Evolutionary conservation across 2,113 vertebrate species (phyloP), one percentile per base, ranked within the genome.

Genomic region (Tautogolabrus adspersus): DNA sequence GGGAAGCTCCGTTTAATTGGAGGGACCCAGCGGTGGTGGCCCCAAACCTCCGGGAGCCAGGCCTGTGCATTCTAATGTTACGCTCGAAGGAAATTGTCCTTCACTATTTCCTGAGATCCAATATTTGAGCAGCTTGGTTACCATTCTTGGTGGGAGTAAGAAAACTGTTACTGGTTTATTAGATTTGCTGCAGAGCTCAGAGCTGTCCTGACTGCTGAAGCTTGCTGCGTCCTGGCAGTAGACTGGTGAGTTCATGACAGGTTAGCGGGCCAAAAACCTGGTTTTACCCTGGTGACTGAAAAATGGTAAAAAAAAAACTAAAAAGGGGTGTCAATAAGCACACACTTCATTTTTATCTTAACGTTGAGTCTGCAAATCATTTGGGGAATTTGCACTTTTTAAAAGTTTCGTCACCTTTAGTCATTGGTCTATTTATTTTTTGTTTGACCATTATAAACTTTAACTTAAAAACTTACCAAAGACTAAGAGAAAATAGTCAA

Each of bases 31-130:
- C 63, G 86, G 89, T 92, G 93, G 94, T 87, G 93, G 93, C 94
- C 91, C 94, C 88, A 76, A 91, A 93, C 85, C 94, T 88, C 92
- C 89, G 84, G 93, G 94, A 95, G 94, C 93, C 94, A 75, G 87
- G 83, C 82, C 91, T 81, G 88, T 93, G 91, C 93, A 87, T 94
- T 96, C 96, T 97, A 95, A 93, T 76, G 94, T 97, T 98, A 96
- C 96, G 91, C 85, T 82, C 34, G 55, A 92, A 95, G 96, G 96
- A 97, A 96, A 95, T 95, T 96, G 95, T 95, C 95, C 87, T 94
- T 86, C 90, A 90, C 93, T 83, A 94, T 96, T 98, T 98, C 96
- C 97, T 97, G 96, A 96, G 94, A 93, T 95, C 92, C 86, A 93
- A 92, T 93, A 91, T 91, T 93, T 89, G 82, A 93, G 93, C 88